phyloP scores from a whole-genome alignment of 2,797 vertebrate species.

The Enteromius unitaeniatus region DNA sequence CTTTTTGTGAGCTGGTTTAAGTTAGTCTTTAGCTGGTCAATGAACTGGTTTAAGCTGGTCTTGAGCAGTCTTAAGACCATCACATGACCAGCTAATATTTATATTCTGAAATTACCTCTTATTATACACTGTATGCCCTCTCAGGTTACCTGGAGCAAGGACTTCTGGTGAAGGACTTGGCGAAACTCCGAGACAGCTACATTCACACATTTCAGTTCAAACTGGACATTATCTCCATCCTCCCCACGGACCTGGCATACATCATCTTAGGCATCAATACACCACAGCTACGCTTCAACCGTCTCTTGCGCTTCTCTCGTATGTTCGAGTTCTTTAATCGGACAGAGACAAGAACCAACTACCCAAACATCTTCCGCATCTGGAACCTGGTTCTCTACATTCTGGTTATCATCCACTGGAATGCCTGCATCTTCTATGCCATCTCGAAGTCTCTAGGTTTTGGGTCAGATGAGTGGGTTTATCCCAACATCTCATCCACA shows the following conservation, averaged over 20 bases:
- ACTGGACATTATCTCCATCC: constrained; percentile 86
- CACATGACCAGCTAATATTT: not conserved
- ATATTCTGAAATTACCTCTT: not conserved
- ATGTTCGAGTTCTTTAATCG: constrained; percentile 94
- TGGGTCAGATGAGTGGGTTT: constrained; percentile 93
- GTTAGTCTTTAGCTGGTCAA: too few relatives aligned
- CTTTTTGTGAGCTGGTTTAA: too few relatives aligned
- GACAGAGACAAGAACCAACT: constrained; percentile 93
- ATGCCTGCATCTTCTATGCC: constrained; percentile 93
- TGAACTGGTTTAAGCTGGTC: too few relatives aligned
- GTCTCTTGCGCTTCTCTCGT: constrained; percentile 88
- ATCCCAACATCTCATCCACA: constrained; percentile 86
- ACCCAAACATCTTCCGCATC: constrained; percentile 93
- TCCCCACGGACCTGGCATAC: constrained; percentile 90
- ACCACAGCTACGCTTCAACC: constrained; percentile 91
- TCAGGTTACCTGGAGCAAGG: constrained; percentile 94
- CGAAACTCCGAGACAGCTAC: constrained; percentile 84
- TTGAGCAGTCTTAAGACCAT: too few relatives aligned
- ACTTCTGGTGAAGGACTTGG: constrained; percentile 87
- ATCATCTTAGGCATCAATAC: constrained; percentile 80
- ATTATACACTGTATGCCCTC: constrained; percentile 1
- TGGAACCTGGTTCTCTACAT: constrained; percentile 93
- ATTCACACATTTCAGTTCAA: constrained; percentile 87
- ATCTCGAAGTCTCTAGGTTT: constrained; percentile 95
- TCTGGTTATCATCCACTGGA: constrained; percentile 97